Evolutionary conservation across 2,888 invertebrate genomes (phyloP).

Genomic region (Tachina fera): DNA sequence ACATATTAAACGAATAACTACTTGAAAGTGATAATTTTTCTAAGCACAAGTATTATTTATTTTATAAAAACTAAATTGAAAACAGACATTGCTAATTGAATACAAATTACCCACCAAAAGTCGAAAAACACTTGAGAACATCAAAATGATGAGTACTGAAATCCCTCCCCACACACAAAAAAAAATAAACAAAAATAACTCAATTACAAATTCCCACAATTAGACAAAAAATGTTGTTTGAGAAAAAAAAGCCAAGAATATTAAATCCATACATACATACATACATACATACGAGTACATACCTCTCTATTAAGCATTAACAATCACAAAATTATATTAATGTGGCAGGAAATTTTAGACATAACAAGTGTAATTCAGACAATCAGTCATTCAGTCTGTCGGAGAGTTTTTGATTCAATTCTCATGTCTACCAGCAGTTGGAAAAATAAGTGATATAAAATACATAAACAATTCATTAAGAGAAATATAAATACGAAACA

Average conservation of each 20-base stretch:
- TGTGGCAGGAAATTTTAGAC: conserved; percentile 45
- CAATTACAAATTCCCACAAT: conserved; percentile 69
- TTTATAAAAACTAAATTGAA: conserved; percentile 15
- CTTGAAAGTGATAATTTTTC: conserved; percentile 14
- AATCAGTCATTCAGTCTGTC: conserved; percentile 16
- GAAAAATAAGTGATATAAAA: conserved; percentile 41
- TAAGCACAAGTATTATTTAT: neutral
- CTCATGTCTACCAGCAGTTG: conserved; percentile 49
- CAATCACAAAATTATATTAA: neutral
- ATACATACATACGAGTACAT: neutral
- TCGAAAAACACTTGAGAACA: conserved; percentile 39
- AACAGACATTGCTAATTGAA: conserved; percentile 59
- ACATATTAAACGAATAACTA: neutral
- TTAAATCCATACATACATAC: neutral
- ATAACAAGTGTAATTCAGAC: conserved; percentile 50
- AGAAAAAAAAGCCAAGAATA: conserved; percentile 32
- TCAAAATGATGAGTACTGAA: conserved; percentile 25
- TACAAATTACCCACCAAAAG: conserved; percentile 52
- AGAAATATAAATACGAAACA: conserved; percentile 25
- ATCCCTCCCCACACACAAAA: neutral
- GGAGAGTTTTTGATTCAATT: conserved; percentile 27
- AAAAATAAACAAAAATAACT: conserved; percentile 39
- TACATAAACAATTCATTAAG: conserved; percentile 64
- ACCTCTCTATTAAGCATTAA: neutral
- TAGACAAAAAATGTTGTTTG: conserved; percentile 41